Conservation (phyloP, 2,113 vertebrate genomes). For the Ciconia maguari region DNA sequence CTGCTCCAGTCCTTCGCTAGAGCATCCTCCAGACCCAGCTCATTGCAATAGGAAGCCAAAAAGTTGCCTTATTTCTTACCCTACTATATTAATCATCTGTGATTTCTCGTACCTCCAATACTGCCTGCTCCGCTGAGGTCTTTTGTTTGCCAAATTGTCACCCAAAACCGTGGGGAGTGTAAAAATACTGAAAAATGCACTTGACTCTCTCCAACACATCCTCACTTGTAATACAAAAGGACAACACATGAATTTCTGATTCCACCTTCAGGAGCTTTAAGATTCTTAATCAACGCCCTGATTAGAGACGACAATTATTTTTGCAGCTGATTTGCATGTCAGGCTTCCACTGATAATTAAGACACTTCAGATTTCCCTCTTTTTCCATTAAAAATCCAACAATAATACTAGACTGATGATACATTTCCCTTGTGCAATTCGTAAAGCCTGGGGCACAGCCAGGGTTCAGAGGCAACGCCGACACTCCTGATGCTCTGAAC, state of each 20-base stretch:
- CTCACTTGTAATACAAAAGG: background rate
- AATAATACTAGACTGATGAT: fast-evolving
- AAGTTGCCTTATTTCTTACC: background rate
- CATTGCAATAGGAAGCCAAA: background rate
- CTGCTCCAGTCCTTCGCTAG: background rate
- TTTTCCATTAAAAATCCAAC: background rate
- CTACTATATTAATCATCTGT: background rate
- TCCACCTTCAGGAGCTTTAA: background rate
- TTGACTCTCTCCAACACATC: background rate
- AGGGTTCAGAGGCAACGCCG: fast-evolving
- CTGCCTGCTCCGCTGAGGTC: background rate
- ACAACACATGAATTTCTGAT: background rate
- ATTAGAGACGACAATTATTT: background rate
- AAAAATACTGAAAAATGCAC: background rate
- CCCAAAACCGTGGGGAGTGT: fast-evolving
- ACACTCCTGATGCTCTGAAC: background rate
- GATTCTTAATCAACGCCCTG: constrained; percentile 8
- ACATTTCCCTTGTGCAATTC: background rate
- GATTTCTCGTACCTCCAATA: background rate
- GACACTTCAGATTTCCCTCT: background rate
- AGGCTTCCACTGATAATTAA: background rate
- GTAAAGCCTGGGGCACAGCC: background rate
- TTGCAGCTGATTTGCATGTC: background rate
- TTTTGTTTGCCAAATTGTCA: background rate
- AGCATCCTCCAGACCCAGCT: background rate